Evolutionary conservation across 2,113 vertebrate species (phyloP), one percentile per base, ranked within the genome.

Genomic region (Chaetodon trifascialis): DNA sequence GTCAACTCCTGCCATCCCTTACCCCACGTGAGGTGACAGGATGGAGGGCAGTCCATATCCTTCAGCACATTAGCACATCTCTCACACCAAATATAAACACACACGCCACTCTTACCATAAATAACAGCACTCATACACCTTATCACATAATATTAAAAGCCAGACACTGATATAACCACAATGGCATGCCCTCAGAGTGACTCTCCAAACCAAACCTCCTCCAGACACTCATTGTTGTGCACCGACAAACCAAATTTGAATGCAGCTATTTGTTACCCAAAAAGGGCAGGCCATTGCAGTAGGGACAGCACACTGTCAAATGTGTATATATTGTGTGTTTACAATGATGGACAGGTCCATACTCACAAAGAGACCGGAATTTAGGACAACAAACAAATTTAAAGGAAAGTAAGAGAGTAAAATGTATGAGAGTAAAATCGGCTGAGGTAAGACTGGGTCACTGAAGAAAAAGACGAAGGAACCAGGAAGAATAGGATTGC

Each of bases 141-240:
- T 83, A 92, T 88, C 72, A 3, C 62, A 46, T 75, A 47, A 67
- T 86, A 86, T 90, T 56, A 64, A 83, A 80, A 87, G 77, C 59
- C 14, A 6, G 49, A 12, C 59, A 36, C 72, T 81, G 79, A 85
- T 59, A 76, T 83, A 81, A 91, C 80, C 76, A 76, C 88, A 86
- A 74, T 36, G 67, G 76, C 44, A 87, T 85, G 74, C 62, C 75
- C n/a, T 71, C 19, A 65, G 51, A 75, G 62, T 71, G 40, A 65
- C 34, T 71, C 67, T n/a, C 16, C n/a, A 79, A 47, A 59, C 72
- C 74, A 69, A 62, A n/a, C 59, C 59, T 40, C 62, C 23, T 81
- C 59, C 40, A 83, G 40, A 86, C 69, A 74, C 76, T 78, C 44
- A 55, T 21, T 73, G 46, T 60, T 71, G 38, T 73, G 30, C 14